Percentiles rank a stretch among this genome's conserved stretches.
Evolutionary conservation across 2,888 invertebrate species (phyloP).

Genomic region (Parelbella ahira): DNA sequence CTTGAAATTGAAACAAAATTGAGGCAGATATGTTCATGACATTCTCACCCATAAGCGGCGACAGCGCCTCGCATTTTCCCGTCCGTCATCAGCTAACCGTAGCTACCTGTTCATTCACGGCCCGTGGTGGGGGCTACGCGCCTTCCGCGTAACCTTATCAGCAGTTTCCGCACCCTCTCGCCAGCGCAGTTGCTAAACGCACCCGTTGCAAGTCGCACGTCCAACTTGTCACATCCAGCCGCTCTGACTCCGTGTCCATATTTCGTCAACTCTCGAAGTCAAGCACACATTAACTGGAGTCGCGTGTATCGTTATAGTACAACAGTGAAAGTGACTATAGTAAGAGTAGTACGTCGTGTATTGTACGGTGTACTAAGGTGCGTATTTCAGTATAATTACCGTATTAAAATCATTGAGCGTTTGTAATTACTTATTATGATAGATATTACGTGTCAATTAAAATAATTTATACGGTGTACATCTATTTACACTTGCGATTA

Average conservation of each 20-base stretch:
- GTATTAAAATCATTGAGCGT: neutral
- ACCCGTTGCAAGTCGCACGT: slow-evolving; percentile 75
- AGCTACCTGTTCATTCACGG: slow-evolving; percentile 72
- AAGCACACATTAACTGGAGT: too few relatives aligned
- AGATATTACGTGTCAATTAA: too few relatives aligned
- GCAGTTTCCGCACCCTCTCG: slow-evolving; percentile 77
- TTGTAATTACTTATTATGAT: neutral
- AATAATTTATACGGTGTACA: too few relatives aligned
- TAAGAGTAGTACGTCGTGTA: slow-evolving; percentile 12
- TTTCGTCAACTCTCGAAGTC: slow-evolving; percentile 14
- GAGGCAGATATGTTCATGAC: too few relatives aligned
- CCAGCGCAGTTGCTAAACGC: slow-evolving; percentile 75
- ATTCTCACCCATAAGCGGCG: slow-evolving; percentile 10
- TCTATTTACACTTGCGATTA: too few relatives aligned
- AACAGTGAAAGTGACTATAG: slow-evolving; percentile 30
- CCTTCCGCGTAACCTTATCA: slow-evolving; percentile 79
- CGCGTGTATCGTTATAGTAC: too few relatives aligned
- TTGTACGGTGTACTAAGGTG: slow-evolving; percentile 28
- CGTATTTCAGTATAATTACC: slow-evolving; percentile 28
- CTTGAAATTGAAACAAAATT: too few relatives aligned
- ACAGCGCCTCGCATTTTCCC: slow-evolving; percentile 36
- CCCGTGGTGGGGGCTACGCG: slow-evolving; percentile 64
- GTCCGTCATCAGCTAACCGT: slow-evolving; percentile 49
- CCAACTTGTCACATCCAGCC: slow-evolving; percentile 63
- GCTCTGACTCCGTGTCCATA: slow-evolving; percentile 37